A percentile compares a stretch with the other conserved stretches of the same genome.
Conservation (phyloP, 2,797 vertebrate genomes). For the Microctenopoma steveboyesi region DNA sequence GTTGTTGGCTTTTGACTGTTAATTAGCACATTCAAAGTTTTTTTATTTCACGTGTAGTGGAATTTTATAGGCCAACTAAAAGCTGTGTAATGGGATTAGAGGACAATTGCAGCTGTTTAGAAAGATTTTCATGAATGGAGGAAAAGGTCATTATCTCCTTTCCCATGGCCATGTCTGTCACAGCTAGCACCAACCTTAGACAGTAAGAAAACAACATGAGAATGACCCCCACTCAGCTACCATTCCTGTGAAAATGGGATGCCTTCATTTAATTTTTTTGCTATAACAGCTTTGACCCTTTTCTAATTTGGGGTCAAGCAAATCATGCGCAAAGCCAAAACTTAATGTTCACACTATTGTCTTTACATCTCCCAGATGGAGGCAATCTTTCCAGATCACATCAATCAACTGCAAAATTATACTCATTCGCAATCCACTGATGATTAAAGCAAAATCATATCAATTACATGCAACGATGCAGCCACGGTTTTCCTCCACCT, state of each 20-base stretch:
- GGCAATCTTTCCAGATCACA: slow-evolving; percentile 36
- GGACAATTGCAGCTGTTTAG: slow-evolving; percentile 30
- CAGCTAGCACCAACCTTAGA: slow-evolving; percentile 13
- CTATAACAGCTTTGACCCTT: slow-evolving; percentile 58
- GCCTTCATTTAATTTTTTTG: slow-evolving; percentile 32
- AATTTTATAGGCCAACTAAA: slow-evolving; percentile 68
- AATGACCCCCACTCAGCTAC: slow-evolving; percentile 8
- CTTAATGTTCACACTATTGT: slow-evolving; percentile 53
- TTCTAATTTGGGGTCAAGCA: slow-evolving; percentile 48
- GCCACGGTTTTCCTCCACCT: slow-evolving; percentile 21
- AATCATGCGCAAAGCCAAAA: slow-evolving; percentile 56
- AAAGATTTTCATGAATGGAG: slow-evolving; percentile 7
- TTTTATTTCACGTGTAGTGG: slow-evolving; percentile 63
- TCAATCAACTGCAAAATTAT: slow-evolving; percentile 53
- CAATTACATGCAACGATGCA: slow-evolving; percentile 22
- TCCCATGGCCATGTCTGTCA: slow-evolving; percentile 44
- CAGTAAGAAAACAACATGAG: slow-evolving; percentile 5
- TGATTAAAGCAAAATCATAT: slow-evolving; percentile 54
- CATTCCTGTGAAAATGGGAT: slow-evolving; percentile 26
- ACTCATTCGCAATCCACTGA: slow-evolving; percentile 33
- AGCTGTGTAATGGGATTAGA: slow-evolving; percentile 50
- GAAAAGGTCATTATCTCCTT: slow-evolving; percentile 46
- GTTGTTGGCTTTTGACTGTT: slow-evolving; percentile 67
- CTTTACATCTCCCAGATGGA: slow-evolving; percentile 51
- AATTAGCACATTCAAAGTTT: slow-evolving; percentile 56